These are phyloP conservation scores for Resseliella maxima DNA, from an alignment of 2,888 invertebrate species.

Conservation along the genomic window DNA sequence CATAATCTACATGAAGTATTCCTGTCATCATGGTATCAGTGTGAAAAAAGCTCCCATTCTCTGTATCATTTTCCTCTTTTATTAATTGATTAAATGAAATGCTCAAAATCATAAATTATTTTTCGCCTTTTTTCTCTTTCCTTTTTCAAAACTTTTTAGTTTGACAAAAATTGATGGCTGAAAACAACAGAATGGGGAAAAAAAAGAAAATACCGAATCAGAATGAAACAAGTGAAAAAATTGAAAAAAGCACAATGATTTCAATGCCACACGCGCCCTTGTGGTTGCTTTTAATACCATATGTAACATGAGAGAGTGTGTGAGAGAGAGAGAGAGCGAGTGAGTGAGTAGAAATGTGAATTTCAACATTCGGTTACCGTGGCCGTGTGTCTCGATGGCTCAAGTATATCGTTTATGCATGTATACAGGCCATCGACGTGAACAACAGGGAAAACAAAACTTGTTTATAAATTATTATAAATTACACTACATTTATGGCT, in stretches of 20 bases:
- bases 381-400: neutral
- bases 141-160: neutral
- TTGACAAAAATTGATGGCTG: neutral
- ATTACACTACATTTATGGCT: constrained; percentile 17
- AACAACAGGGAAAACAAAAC: neutral
- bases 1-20: neutral
- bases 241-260: constrained; percentile 10
- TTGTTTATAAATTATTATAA: neutral
- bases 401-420: neutral
- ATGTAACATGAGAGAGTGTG: neutral
- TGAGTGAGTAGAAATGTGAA: neutral
- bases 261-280: constrained; percentile 56
- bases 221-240: neutral
- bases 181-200: neutral
- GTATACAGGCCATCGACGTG: constrained; percentile 15
- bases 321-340: neutral
- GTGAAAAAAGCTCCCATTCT: neutral
- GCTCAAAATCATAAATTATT: no score
- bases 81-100: neutral
- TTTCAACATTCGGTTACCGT: neutral
- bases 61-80: neutral
- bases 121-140: neutral
- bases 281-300: constrained; percentile 29
- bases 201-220: neutral
- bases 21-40: neutral